Percentiles rank a stretch among this genome's conserved stretches.
Evolutionary conservation across 2,113 vertebrate species (phyloP).

Genomic region (Pristiophorus japonicus): DNA sequence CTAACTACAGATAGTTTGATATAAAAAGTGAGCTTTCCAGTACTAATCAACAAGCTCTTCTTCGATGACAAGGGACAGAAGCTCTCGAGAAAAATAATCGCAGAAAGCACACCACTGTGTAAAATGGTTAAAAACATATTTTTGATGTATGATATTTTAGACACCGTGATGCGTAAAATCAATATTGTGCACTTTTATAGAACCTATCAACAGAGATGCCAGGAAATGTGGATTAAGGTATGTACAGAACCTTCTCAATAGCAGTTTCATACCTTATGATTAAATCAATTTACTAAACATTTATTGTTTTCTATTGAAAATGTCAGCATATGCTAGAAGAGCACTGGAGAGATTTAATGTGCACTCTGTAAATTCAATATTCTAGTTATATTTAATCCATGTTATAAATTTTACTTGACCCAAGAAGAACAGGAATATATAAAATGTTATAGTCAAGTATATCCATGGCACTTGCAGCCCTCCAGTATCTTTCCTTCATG

Average conservation of each 20-base stretch:
- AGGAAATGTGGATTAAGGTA: slow-evolving; percentile 1
- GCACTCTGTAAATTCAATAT: too few species aligned
- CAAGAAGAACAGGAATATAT: not conserved
- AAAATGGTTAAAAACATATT: not conserved
- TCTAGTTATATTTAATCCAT: not conserved
- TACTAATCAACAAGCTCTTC: not conserved
- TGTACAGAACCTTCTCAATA: not conserved
- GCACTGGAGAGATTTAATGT: not conserved
- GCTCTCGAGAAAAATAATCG: not conserved
- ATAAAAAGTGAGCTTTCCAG: not conserved
- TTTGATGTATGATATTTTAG: not conserved
- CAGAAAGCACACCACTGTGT: not conserved
- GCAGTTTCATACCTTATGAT: not conserved
- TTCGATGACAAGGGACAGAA: not conserved
- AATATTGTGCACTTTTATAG: not conserved
- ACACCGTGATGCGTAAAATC: not conserved
- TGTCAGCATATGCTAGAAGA: not conserved
- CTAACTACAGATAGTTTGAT: not conserved
- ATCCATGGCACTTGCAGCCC: too few species aligned
- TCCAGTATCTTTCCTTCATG: too few species aligned
- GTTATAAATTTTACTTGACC: not conserved
- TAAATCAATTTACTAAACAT: slow-evolving; percentile 26
- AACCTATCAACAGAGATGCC: not conserved
- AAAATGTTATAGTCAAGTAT: not conserved
- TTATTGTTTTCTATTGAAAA: slow-evolving; percentile 2